Base-by-base conservation (phyloP, 2,888 invertebrate species). In the Aromia moschata region DNA sequence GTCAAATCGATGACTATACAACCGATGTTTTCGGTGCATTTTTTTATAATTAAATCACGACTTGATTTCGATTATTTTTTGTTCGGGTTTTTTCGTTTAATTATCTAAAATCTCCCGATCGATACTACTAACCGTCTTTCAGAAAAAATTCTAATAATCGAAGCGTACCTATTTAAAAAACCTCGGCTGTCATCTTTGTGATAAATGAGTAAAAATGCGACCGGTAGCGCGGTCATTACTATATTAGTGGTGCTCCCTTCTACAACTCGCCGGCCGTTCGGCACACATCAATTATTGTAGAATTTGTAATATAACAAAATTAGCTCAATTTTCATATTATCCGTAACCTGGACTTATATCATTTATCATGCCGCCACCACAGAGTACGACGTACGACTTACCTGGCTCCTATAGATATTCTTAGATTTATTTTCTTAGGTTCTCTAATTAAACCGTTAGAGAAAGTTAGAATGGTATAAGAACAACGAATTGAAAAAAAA, bases 261-360 rank as follows among this genome's bases (percentile, higher is more conserved):
- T 37, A 47, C 60, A 37, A 33, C 57, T 43, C 53, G n/a, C n/a
- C n/a, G 60, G 68, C 66, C 65, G 67, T 66, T 61, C 67, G 58
- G 64, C 60, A 57, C 60, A 68, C 65, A 66, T 70, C 70, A 65
- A 73, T 71, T 66, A 69, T 70, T 70, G 64, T 67, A 67, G 63
- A 64, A 60, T 64, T 73, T 70, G 73, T 74, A 73, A 72, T 70
- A 67, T 67, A 70, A 74, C 71, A 68, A 75, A 78, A 76, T 77
- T 76, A 74, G 69, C 67, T 75, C 76, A 78, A 79, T 79, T 78
- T 79, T 73, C 77, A 74, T 74, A 73, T 79, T 79, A 79, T 69
- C 71, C 75, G 74, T 76, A 74, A 76, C 74, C 73, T 73, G 70
- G 49, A 55, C 41, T 44, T 16, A 44, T 64, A 65, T 72, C 72